Base-by-base conservation (phyloP, 1,140 invertebrate species). In the Cephus cinctus region DNA sequence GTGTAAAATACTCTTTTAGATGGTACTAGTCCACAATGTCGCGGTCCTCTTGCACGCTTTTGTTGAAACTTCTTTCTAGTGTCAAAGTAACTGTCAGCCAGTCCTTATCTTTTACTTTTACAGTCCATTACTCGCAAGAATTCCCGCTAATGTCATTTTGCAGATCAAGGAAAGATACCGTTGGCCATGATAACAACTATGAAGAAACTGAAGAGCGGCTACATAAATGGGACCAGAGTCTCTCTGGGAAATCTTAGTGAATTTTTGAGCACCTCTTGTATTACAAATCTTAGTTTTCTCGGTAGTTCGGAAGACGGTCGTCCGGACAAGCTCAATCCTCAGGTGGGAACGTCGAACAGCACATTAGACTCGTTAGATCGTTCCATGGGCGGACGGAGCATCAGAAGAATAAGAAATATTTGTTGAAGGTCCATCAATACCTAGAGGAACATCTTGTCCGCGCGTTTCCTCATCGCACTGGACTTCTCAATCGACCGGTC, bases 151-250 rank as follows among this genome's bases (percentile, higher is more conserved):
- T n/a, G n/a, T n/a, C 54, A 39, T 50, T 61, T 83, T 84, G 54
- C 75, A 96, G 94, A 98, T 80, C 86, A 95, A 76, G 90, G 90
- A 40, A 90, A 87, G 73, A 88, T 96, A 43, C 94, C 94, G 4
- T 79, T 92, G 63, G 91, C 95, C 0, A 92, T 99, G 84, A 87
- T 98, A 56, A 95, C 94, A 12, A 98, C 96, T 3, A 94, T 99
- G 80, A 96, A 97, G 67, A 99, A 99, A 76, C 77, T 99, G 2
- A 96, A 97, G 74, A 98, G 94, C 57, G 97, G 97, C 18, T 99
- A 99, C 67, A 96, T 98, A 32, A 97, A 97, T 72, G 97, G 96
- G 19, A 98, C 96, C 12, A 87, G 95, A 69, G 94, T 98, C 0
- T 93, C 93, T 46, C 74, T 98, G 15, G 95, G 95, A 27, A 87